Evolutionary conservation across 1,140 invertebrate species (phyloP), one percentile per base, ranked within the genome.

Genomic region (Muscidifurax raptorellus): DNA sequence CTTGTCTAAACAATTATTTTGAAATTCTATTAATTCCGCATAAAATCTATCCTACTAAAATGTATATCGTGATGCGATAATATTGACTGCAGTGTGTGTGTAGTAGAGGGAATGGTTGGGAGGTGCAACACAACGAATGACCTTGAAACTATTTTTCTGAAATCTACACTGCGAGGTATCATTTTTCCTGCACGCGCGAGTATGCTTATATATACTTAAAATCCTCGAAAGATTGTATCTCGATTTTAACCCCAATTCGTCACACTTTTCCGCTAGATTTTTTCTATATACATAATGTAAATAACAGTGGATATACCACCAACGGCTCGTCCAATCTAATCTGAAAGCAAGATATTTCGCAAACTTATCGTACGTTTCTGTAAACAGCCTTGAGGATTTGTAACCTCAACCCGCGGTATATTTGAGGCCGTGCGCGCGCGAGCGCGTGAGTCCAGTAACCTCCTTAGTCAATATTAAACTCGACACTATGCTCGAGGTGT

Each of bases 401-500:
- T n/a, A n/a, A 59, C 52, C 52, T 59, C 52, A 59, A n/a, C 18
- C 52, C 3, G n/a, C n/a, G 52, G 52, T 59, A n/a, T 59, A n/a
- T 59, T 5, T 7, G 36, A 40, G 75, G n/a, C 64, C 82, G 67
- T n/a, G n/a, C n/a, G n/a, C n/a, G n/a, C n/a, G n/a, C n/a, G n/a
- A n/a, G n/a, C n/a, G n/a, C 74, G 72, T 27, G 81, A 82, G 59
- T 75, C 25, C 74, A 74, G 52, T 67, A 83, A 83, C 75, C 82
- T 69, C 82, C 66, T 78, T 59, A 4, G 28, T 44, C 77, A 64
- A 80, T 74, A 64, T 40, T 9, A 10, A 69, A 79, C 66, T 64
- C 27, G 67, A 44, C 40, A 28, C 66, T n/a, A n/a, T n/a, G 67
- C 77, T 0, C 18, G 67, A 79, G 36, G 66, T 47, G 82, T 83